A percentile compares a stretch with the other conserved stretches of the same genome.
These are phyloP conservation scores for Wiebesia pumilae DNA, from an alignment of 1,140 invertebrate genomes.

Conservation along the genomic window DNA sequence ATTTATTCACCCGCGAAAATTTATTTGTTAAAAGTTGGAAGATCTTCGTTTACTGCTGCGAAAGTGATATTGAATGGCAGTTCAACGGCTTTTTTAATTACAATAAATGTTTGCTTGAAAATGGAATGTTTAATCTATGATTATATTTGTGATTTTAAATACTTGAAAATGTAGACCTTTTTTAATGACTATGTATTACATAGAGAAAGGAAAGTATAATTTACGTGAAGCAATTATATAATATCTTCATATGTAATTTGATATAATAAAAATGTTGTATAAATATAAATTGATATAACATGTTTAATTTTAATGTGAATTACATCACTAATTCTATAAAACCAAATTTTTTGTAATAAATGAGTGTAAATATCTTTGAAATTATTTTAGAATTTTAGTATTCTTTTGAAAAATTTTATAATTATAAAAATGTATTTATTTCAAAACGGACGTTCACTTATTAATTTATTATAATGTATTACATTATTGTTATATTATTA, in stretches of 20 bases:
- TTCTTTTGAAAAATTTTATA: too few species aligned
- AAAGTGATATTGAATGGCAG: neutral
- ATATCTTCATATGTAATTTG: neutral
- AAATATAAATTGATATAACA: too few species aligned
- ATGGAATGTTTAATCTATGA: neutral
- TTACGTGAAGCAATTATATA: neutral
- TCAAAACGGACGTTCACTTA: too few species aligned
- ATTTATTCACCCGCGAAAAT: neutral
- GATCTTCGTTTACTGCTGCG: neutral
- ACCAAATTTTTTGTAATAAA: too few species aligned
- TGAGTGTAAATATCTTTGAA: too few species aligned
- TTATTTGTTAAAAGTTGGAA: neutral
- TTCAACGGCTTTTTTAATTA: neutral
- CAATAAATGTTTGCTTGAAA: neutral
- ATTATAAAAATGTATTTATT: too few species aligned
- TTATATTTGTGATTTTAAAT: neutral
- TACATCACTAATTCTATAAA: too few species aligned
- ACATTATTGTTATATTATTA: too few species aligned
- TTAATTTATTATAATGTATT: too few species aligned
- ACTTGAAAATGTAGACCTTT: too few species aligned
- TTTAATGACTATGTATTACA: neutral
- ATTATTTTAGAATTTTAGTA: too few species aligned
- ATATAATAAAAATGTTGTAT: neutral
- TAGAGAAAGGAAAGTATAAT: neutral
- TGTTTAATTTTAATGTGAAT: too few species aligned